A percentile compares a stretch with the other conserved stretches of the same genome.
Evolutionary conservation across 2,888 invertebrate species (phyloP).

Genomic region (Minunthozetes semirufus): DNA sequence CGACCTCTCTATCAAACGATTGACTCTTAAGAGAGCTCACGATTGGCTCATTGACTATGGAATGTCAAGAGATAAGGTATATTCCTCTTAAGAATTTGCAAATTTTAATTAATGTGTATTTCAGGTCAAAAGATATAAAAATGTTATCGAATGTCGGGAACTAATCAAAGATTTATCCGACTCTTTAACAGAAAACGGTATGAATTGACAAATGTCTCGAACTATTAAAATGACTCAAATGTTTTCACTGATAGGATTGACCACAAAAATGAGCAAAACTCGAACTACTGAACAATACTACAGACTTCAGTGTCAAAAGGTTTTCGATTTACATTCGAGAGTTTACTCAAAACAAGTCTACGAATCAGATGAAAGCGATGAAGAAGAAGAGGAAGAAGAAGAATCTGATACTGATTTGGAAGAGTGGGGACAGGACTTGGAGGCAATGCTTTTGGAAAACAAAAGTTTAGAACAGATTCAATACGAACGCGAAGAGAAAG

Average conservation of each 20-base stretch:
- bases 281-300: constrained; percentile 8
- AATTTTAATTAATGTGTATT: too few relatives aligned
- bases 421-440: neutral
- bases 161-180: constrained; percentile 5
- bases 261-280: neutral
- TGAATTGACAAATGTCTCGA: neutral
- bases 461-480: neutral
- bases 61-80: neutral
- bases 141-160: neutral
- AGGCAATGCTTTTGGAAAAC: neutral
- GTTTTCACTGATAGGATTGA: too few relatives aligned
- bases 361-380: neutral
- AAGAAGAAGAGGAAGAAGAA: constrained; percentile 1
- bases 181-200: neutral
- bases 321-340: neutral
- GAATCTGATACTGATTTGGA: neutral
- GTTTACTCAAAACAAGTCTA: neutral
- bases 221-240: too few relatives aligned
- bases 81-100: too few relatives aligned
- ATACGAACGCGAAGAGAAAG: neutral
- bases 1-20: neutral
- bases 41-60: constrained; percentile 25
- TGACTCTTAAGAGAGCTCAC: neutral
- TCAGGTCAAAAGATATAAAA: neutral
- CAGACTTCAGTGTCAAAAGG: neutral